Evolutionary conservation across 2,888 invertebrate species (phyloP), one percentile per base, ranked within the genome.

Genomic region (Gerosis bhagava): DNA sequence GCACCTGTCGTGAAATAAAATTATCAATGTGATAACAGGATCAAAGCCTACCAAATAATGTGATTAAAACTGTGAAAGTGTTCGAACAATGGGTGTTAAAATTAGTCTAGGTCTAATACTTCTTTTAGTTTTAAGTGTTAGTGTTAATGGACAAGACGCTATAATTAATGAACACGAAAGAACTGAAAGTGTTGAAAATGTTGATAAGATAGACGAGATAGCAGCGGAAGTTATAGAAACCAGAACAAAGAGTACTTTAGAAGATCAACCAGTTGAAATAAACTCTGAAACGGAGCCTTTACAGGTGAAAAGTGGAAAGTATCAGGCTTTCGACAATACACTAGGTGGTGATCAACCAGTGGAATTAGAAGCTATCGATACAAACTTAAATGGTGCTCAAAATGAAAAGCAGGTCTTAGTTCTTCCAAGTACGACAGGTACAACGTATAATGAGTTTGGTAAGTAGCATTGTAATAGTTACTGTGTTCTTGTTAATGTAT

Each of bases 221-320:
- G 50, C 50, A 13, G 59, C 57, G 28, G 56, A 53, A 51, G 46
- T 55, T 24, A 40, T 53, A 32, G 63, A 63, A 39, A 53, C 59
- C 8, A 60, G 64, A 44, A 56, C 63, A 50, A 65, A 62, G 5
- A 42, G 28, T 35, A 32, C 16, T 12, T 31, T 44, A 12, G 53
- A 54, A 19, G 51, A 37, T n/a, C 53, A 62, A 17, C 71, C 73
- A 4, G 70, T 76, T 5, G 83, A 84, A 59, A 55, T 75, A 11
- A 25, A 80, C 45, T 57, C 71, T 12, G 69, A 69, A 6, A 46
- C 57, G 3, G 67, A 69, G 11, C 54, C 62, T 5, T 53, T 87
- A 39, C 63, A 74, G 54, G 71, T 83, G 6, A 77, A 67, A 49
- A 84, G 73, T 70, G 89, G 89, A 31, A 87, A 79, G 47, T 89